Percentiles rank a stretch among this genome's conserved stretches.
Conservation (phyloP, 2,888 invertebrate genomes). For the Lasioglossum figueresi region DNA sequence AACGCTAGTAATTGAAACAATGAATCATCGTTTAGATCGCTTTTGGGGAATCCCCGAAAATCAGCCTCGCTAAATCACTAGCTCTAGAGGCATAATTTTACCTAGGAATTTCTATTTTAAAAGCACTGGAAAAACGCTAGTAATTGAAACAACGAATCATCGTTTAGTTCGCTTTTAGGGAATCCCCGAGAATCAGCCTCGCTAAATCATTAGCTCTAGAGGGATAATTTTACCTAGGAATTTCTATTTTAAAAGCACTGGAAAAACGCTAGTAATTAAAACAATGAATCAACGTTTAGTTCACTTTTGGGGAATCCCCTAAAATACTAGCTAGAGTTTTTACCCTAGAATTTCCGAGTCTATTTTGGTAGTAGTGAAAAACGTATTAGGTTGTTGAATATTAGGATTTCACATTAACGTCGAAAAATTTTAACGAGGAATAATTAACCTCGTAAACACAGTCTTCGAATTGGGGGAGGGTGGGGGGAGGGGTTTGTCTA, state of each 20-base stretch:
- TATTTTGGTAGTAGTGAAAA: not conserved
- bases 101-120: too few species aligned
- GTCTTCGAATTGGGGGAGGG: not conserved
- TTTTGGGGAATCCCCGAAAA: too few species aligned
- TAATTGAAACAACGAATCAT: too few species aligned
- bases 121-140: too few species aligned
- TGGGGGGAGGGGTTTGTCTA: not conserved
- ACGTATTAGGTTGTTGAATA: too few species aligned
- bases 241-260: not conserved
- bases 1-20: too few species aligned
- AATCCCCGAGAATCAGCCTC: slow-evolving; percentile 30
- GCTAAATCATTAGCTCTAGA: slow-evolving; percentile 14
- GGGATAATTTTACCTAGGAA: not conserved
- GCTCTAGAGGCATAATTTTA: too few species aligned
- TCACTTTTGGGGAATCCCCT: not conserved
- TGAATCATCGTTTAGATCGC: too few species aligned
- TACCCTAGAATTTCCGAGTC: not conserved
- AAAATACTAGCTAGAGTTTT: not conserved
- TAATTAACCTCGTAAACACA: not conserved
- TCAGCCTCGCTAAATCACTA: too few species aligned
- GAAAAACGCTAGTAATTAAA: not conserved
- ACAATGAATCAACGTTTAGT: not conserved
- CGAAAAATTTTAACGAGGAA: too few species aligned
- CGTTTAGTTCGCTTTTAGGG: too few species aligned
- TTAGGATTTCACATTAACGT: too few species aligned